These are phyloP conservation scores for Cataglyphis albicans DNA, from an alignment of 2,888 invertebrate genomes.

Conservation along the genomic window DNA sequence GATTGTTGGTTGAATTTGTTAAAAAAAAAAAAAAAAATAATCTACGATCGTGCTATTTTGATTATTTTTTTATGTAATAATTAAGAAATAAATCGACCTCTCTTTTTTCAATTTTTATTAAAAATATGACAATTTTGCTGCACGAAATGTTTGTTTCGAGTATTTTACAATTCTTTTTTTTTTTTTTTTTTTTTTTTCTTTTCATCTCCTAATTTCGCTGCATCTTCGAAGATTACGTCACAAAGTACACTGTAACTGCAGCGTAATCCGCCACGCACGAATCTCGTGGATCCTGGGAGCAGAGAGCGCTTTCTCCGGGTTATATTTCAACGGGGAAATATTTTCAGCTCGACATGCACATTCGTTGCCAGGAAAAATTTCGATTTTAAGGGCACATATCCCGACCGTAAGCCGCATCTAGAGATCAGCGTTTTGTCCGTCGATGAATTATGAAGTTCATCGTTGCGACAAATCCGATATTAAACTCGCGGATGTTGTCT, in stretches of 20 bases:
- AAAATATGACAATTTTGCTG: background rate
- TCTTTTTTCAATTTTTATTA: background rate
- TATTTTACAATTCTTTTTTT: conserved; percentile 9
- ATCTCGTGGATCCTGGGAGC: conserved; percentile 7
- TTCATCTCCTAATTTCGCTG: conserved; percentile 16
- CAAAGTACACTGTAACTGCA: conserved; percentile 6
- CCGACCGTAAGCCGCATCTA: conserved; percentile 17
- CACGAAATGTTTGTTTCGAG: background rate
- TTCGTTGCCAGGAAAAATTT: background rate
- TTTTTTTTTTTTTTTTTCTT: background rate
- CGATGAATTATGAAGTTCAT: conserved; percentile 15
- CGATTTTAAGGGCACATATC: conserved; percentile 33
- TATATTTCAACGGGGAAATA: conserved; percentile 36
- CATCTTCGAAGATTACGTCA: conserved; percentile 37
- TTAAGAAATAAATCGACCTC: background rate
- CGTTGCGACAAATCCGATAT: conserved; percentile 33
- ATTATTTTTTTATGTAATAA: background rate
- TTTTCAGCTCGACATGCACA: conserved; percentile 26
- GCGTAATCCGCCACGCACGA: conserved; percentile 28
- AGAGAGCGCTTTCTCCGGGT: conserved; percentile 23
- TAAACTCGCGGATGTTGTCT: conserved; percentile 9
- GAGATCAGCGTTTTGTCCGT: conserved; percentile 14
- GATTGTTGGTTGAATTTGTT: background rate
- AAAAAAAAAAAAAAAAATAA: background rate
- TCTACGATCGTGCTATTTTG: background rate